Percentiles rank a stretch among this genome's conserved stretches.
These are phyloP conservation scores for Pteropus alecto DNA, from an alignment of 2,113 vertebrate species.

Conservation along the genomic window DNA sequence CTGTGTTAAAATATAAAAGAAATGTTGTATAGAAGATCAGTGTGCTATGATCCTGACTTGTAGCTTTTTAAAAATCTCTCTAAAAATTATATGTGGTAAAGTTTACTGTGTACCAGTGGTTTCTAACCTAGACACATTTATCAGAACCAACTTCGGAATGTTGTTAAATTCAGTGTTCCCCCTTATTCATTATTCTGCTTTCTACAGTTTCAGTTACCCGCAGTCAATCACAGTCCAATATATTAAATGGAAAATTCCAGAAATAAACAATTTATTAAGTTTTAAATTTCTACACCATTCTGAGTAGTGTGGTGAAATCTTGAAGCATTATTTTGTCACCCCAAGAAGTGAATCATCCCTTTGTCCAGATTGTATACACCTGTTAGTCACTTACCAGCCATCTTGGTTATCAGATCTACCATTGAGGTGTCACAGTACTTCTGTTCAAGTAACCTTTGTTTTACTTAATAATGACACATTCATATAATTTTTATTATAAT, in stretches of 20 bases:
- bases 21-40: not conserved
- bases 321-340: no score
- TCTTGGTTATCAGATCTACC: not conserved
- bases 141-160: not conserved
- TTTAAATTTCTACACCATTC: not conserved
- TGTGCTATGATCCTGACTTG: not conserved
- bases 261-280: not conserved
- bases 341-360: no score
- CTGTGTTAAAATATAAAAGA: not conserved
- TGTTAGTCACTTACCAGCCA: not conserved
- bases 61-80: not conserved
- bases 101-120: not conserved
- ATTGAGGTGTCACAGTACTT: not conserved
- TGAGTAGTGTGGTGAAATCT: not conserved
- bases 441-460: not conserved
- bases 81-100: not conserved
- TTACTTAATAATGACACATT: not conserved
- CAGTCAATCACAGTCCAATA: not conserved
- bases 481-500: not conserved
- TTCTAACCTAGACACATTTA: not conserved
- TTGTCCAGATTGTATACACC: not conserved
- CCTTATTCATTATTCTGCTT: no score
- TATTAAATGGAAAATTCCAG: not conserved
- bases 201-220: not conserved
- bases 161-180: not conserved